Evolutionary conservation across 2,888 invertebrate genomes (phyloP), one percentile per base, ranked within the genome.

Genomic region (Neuroscelio doddi): DNA sequence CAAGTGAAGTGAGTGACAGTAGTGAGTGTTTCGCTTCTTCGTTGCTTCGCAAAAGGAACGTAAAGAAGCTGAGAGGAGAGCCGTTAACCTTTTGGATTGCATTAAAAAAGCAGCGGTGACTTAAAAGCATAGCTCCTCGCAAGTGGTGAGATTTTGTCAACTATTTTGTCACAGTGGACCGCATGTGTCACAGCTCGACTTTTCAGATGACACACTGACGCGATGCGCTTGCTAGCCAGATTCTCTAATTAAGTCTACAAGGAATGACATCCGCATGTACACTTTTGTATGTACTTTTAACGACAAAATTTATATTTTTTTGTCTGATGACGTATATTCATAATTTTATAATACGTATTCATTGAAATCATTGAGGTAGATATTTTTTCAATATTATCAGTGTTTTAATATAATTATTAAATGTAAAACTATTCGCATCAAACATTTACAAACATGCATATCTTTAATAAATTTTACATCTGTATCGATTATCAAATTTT

Each of bases 71-170:
- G 38, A n/a, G 21, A 34, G n/a, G 16, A 39, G 46, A 68, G 59
- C 49, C 59, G 59, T 56, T 53, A 57, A 61, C 52, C 56, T 51
- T 52, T 26, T 59, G 69, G 65, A 59, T 65, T 63, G 61, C 49
- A 58, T 61, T 53, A 26, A 41, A 50, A 57, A 39, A 42, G 52
- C 57, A 59, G 67, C 70, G 70, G 70, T 65, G 50, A 65, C 64
- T 67, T 67, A 55, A 70, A 72, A 70, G 70, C 67, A 52, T 57
- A 58, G 55, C 65, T 67, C 56, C 39, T 51, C 41, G 57, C 68
- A 61, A 70, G 72, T 70, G 72, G 72, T 72, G 61, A 72, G 70
- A 70, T 72, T 69, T 67, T 67, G 53, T 32, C 17, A n/a, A 32
- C 21, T 17, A 26, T 44, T 26, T 21, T 14, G 10, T 24, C 44